phyloP scores from a whole-genome alignment of 1,140 invertebrate genomes.

The Drosophila eugracilis region DNA sequence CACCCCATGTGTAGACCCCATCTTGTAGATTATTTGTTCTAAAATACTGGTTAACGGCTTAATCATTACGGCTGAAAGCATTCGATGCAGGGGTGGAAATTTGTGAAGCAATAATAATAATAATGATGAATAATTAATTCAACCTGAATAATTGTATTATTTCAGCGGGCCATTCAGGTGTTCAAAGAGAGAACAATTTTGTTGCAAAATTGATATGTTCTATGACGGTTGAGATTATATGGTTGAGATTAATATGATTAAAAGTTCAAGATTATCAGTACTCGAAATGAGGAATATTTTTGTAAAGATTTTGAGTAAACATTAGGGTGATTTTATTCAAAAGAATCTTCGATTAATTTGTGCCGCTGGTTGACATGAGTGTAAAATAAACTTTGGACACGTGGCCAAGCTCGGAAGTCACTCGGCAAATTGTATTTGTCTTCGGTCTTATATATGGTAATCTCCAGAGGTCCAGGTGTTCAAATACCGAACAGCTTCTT shows the following conservation, averaged over 20 bases:
- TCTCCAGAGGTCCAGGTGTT: constrained; percentile 27
- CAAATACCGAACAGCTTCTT: constrained; percentile 33
- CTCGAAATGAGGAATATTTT: not conserved
- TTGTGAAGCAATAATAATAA: constrained; percentile 17
- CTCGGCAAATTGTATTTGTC: constrained; percentile 15
- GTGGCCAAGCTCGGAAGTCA: constrained; percentile 30
- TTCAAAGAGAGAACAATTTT: not conserved
- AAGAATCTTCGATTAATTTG: constrained; percentile 16
- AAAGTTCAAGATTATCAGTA: too few species aligned
- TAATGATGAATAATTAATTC: constrained; percentile 31
- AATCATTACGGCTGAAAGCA: constrained; percentile 12
- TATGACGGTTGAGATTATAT: too few species aligned
- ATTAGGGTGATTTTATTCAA: not conserved
- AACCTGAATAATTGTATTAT: constrained; percentile 31
- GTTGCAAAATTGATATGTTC: not conserved
- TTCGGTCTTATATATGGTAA: constrained; percentile 31
- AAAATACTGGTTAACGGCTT: constrained; percentile 20
- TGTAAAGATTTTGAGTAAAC: not conserved
- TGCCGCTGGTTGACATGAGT: constrained; percentile 9
- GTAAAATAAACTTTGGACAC: constrained; percentile 23
- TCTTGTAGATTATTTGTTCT: constrained; percentile 14
- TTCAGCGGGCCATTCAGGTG: not conserved
- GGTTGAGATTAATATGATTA: too few species aligned
- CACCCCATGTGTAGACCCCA: constrained; percentile 13
- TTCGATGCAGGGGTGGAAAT: constrained; percentile 21